These are phyloP conservation scores for Anodontia alba DNA, from an alignment of 2,888 invertebrate genomes.

Conservation along the genomic window DNA sequence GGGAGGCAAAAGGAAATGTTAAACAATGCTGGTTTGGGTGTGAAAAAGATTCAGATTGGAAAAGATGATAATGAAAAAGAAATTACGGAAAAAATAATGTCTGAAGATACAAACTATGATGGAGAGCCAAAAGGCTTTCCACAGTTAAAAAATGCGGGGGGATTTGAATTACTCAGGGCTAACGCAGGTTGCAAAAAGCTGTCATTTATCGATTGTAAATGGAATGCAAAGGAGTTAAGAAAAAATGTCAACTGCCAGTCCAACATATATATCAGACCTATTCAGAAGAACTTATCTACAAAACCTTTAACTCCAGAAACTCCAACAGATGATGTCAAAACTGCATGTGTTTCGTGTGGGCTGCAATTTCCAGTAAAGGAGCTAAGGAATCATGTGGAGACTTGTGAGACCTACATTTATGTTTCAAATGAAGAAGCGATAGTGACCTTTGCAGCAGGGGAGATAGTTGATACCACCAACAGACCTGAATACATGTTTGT, in stretches of 20 bases:
- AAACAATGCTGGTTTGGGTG: slow-evolving; percentile 2
- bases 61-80: slow-evolving; percentile 13
- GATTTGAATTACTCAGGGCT: slow-evolving; percentile 9
- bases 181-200: not conserved
- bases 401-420: no score
- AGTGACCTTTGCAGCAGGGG: no score
- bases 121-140: no score
- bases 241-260: not conserved
- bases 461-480: no score
- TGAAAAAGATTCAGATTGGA: slow-evolving; percentile 2
- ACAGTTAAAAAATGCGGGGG: slow-evolving; percentile 9
- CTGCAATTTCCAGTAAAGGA: not conserved
- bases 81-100: not conserved
- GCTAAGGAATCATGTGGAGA: slow-evolving; percentile 1
- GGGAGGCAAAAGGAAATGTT: not conserved
- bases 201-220: slow-evolving; percentile 8
- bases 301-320: not conserved
- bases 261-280: not conserved
- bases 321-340: not conserved
- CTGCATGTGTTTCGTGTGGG: not conserved
- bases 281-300: not conserved
- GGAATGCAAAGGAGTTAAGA: slow-evolving; percentile 9
- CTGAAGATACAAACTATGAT: no score
- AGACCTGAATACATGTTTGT: no score
- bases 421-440: no score